Base-by-base conservation (phyloP, 2,888 invertebrate species). In the Thelaira solivaga region DNA sequence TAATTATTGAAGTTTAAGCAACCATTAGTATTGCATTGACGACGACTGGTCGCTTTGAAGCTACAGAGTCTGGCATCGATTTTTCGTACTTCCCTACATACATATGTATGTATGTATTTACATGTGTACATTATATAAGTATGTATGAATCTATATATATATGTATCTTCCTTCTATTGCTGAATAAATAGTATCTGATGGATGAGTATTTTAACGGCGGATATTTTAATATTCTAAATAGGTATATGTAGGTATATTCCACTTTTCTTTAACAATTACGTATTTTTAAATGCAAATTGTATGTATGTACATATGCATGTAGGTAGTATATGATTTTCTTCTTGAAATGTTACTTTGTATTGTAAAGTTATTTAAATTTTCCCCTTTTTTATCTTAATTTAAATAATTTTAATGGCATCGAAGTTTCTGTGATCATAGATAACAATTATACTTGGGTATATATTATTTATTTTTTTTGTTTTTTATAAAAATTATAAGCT, bases 31-130 rank as follows among this genome's bases (percentile, higher is more conserved):
- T n/a, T n/a, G n/a, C 61, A 69, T 68, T 55, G 43, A 55, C 67
- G 53, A 43, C 62, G 53, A 68, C 72, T 57, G 57, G 49, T 64
- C 71, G 79, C 61, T 62, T 76, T 73, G 77, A 81, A 81, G 80
- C 79, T 75, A 62, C 71, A 72, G 78, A 82, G 82, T 82, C 82
- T 82, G 81, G 80, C 78, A 82, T 82, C 82, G 82, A 82, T 82
- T 82, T 82, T 82, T 82, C 80, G 73, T 80, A 59, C 45, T 69
- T 73, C 62, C 72, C 45, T 61, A 39, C 34, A 64, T 20, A 49
- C 13, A 55, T 34, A 13, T 11, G 39, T 45, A 36, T 55, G 18
- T 13, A 22, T 22, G 5, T 22, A 39, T 22, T 13, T 26, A 16
- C 36, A 29, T 26, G 55, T 10, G 20, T 22, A 18, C 13, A 26